Evolutionary conservation across 1,140 invertebrate species (phyloP).

Genomic region (Musca domestica): DNA sequence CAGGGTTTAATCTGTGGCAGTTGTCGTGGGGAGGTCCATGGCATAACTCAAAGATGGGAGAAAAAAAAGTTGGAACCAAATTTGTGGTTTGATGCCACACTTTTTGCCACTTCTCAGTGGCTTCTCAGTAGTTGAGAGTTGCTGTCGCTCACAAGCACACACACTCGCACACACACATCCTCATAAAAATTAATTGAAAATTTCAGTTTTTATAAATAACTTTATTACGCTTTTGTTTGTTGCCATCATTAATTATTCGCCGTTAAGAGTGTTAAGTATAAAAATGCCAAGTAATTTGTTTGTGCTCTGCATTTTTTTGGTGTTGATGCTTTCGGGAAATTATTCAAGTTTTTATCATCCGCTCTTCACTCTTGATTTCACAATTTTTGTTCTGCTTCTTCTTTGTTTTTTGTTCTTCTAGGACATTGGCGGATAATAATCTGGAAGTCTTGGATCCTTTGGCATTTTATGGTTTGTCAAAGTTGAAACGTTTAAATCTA

Average conservation of each 20-base stretch:
- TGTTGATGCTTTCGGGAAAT: background rate
- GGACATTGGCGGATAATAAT: conserved; percentile 61
- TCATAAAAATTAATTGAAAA: too few species aligned
- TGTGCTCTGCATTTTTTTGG: background rate
- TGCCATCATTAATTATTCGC: background rate
- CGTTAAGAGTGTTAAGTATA: background rate
- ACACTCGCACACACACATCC: too few species aligned
- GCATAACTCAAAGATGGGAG: too few species aligned
- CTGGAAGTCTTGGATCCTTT: conserved; percentile 58
- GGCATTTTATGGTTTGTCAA: conserved; percentile 56
- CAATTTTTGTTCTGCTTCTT: conserved; percentile 47
- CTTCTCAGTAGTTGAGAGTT: too few species aligned
- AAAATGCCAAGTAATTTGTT: background rate
- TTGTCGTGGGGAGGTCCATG: too few species aligned
- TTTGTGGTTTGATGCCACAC: too few species aligned
- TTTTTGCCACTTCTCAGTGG: too few species aligned
- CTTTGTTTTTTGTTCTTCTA: conserved; percentile 56
- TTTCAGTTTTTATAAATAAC: background rate
- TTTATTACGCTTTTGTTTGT: background rate
- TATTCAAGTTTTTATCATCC: background rate
- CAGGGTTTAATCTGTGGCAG: too few species aligned
- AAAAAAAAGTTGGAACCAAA: too few species aligned
- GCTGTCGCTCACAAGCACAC: too few species aligned
- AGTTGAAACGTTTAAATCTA: conserved; percentile 59
- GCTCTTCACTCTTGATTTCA: conserved; percentile 32